A percentile compares a stretch with the other conserved stretches of the same genome.
phyloP scores from a whole-genome alignment of 2,888 invertebrate species.

The Tenthredo scrophulariae region DNA sequence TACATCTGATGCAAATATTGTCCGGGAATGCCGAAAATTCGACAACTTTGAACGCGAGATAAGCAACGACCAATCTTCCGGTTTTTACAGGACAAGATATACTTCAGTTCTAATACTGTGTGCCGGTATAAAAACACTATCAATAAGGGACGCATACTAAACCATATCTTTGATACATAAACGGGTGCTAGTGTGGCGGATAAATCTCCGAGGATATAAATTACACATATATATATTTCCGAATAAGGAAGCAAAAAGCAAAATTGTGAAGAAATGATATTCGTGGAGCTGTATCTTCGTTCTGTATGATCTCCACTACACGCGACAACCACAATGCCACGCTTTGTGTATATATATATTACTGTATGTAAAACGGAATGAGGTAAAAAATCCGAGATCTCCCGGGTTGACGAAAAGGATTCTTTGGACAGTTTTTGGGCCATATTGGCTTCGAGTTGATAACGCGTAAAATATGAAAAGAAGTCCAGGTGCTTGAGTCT shows the following conservation, averaged over 20 bases:
- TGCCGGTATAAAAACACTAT: not conserved
- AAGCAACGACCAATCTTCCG: not conserved
- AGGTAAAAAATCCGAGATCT: not conserved
- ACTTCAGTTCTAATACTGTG: not conserved
- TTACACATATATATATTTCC: not conserved
- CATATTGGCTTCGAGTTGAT: not conserved
- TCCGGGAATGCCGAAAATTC: not conserved
- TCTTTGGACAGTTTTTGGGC: not conserved
- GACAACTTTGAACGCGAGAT: not conserved
- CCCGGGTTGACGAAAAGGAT: conserved; percentile 1
- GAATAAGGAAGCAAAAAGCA: not conserved
- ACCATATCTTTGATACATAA: not conserved
- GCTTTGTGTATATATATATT: not conserved
- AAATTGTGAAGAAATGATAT: not conserved
- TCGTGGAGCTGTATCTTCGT: not conserved
- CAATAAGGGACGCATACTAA: not conserved
- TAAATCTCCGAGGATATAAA: not conserved
- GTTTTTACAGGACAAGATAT: not conserved
- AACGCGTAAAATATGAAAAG: not conserved
- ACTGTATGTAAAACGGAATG: not conserved
- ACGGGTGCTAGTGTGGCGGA: not conserved
- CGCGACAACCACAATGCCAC: not conserved
- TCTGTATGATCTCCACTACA: not conserved
- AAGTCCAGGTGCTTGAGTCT: not conserved
- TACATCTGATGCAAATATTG: not conserved